Evolutionary conservation across 2,888 invertebrate genomes (phyloP).

Genomic region (Pachliopta kotzebuea): DNA sequence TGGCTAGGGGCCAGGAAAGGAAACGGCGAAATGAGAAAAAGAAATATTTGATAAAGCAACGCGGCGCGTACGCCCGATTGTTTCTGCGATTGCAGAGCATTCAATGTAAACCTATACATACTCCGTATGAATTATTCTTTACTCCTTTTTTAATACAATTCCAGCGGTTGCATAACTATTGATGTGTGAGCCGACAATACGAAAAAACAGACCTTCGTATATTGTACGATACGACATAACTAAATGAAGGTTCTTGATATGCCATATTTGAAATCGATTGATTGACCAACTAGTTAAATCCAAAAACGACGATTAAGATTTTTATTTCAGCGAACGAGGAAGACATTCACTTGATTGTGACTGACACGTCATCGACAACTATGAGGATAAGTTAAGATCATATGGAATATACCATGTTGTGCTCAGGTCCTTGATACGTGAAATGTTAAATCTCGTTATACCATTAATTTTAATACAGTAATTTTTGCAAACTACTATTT

Average conservation of each 20-base stretch:
- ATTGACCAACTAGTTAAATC: background rate
- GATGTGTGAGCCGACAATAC: constrained; percentile 50
- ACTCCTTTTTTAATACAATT: constrained; percentile 41
- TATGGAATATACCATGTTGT: too few relatives aligned
- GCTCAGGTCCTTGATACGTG: too few relatives aligned
- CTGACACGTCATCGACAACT: too few relatives aligned
- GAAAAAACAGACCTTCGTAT: constrained; percentile 31
- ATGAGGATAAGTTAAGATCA: too few relatives aligned
- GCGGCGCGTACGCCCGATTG: constrained; percentile 70
- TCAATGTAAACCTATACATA: constrained; percentile 69
- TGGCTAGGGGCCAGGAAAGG: constrained; percentile 77
- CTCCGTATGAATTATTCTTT: constrained; percentile 67
- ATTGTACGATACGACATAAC: constrained; percentile 21
- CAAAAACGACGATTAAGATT: too few relatives aligned
- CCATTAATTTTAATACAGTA: too few relatives aligned
- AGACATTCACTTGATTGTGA: too few relatives aligned
- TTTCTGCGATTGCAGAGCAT: constrained; percentile 71
- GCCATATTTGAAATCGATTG: constrained; percentile 51
- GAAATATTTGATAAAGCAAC: constrained; percentile 74
- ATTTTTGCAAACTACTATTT: too few relatives aligned
- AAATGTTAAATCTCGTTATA: too few relatives aligned
- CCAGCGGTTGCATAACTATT: constrained; percentile 56
- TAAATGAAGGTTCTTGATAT: constrained; percentile 43
- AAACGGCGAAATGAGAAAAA: constrained; percentile 76
- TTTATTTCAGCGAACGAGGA: too few relatives aligned